Conservation (phyloP, 2,888 invertebrate species). For the Dolichomitus sp. region DNA sequence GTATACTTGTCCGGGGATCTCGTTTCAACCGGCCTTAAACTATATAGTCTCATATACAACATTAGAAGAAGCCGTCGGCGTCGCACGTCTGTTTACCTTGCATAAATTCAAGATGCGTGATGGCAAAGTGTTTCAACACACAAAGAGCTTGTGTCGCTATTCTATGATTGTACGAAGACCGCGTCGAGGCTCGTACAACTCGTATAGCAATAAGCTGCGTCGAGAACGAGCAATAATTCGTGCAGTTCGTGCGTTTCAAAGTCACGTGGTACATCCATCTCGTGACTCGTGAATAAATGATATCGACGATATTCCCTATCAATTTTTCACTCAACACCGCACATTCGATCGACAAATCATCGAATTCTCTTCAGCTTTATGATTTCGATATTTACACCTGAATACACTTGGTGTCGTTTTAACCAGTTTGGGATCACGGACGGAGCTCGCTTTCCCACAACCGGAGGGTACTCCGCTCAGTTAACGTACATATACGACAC, state of each 20-base stretch:
- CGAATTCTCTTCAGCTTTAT: not conserved
- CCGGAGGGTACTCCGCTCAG: not conserved
- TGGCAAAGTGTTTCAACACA: slow-evolving; percentile 13
- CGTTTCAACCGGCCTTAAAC: slow-evolving; percentile 61
- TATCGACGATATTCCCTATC: not conserved
- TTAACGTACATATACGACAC: not conserved
- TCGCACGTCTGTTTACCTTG: slow-evolving; percentile 66
- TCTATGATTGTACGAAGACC: not conserved
- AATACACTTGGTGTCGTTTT: not conserved
- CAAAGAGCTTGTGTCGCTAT: not conserved
- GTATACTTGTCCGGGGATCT: slow-evolving; percentile 52
- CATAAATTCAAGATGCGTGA: slow-evolving; percentile 68
- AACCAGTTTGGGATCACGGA: not conserved
- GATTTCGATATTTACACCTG: slow-evolving; percentile 8
- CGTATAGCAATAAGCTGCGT: not conserved
- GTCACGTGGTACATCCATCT: not conserved
- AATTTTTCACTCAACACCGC: not conserved
- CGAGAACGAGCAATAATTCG: not conserved
- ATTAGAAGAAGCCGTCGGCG: slow-evolving; percentile 19
- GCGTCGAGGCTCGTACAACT: not conserved
- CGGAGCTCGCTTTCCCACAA: not conserved
- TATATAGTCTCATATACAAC: not conserved
- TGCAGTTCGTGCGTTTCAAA: not conserved
- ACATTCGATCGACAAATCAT: not conserved
- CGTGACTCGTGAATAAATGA: not conserved